Percentiles rank a stretch among this genome's conserved stretches.
phyloP scores from a whole-genome alignment of 2,888 invertebrate species.

The Heliothis peltigera region DNA sequence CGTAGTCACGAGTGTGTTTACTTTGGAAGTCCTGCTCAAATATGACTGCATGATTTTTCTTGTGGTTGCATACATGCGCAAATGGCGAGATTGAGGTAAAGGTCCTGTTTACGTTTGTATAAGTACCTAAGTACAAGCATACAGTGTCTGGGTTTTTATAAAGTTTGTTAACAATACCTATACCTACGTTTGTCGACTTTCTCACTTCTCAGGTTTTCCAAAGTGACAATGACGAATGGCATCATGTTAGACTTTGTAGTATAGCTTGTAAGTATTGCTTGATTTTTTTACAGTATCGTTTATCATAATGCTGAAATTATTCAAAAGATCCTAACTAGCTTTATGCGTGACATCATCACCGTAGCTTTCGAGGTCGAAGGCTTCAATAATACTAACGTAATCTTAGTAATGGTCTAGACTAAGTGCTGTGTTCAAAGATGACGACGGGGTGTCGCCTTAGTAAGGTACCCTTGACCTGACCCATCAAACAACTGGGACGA shows the following conservation, averaged over 20 bases:
- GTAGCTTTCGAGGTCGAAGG: slow-evolving; percentile 25
- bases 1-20: too few species aligned
- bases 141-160: too few species aligned
- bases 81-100: too few species aligned
- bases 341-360: slow-evolving; percentile 23
- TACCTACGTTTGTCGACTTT: too few species aligned
- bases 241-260: too few species aligned
- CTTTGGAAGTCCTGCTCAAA: not conserved
- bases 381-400: slow-evolving; percentile 21
- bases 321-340: not conserved
- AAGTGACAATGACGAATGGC: too few species aligned
- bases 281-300: not conserved
- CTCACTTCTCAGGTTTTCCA: too few species aligned
- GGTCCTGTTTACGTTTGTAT: too few species aligned
- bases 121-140: too few species aligned
- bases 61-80: slow-evolving; percentile 1
- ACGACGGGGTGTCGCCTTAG: slow-evolving; percentile 43
- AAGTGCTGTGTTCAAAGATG: slow-evolving; percentile 7
- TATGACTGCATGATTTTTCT: not conserved
- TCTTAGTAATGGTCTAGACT: slow-evolving; percentile 5
- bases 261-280: not conserved
- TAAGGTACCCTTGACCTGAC: slow-evolving; percentile 51
- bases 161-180: too few species aligned
- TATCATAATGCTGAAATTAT: slow-evolving; percentile 23
- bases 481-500: slow-evolving; percentile 11